These are phyloP conservation scores for Gambusia yucatana DNA, from an alignment of 2,797 vertebrate genomes.

Conservation along the genomic window DNA sequence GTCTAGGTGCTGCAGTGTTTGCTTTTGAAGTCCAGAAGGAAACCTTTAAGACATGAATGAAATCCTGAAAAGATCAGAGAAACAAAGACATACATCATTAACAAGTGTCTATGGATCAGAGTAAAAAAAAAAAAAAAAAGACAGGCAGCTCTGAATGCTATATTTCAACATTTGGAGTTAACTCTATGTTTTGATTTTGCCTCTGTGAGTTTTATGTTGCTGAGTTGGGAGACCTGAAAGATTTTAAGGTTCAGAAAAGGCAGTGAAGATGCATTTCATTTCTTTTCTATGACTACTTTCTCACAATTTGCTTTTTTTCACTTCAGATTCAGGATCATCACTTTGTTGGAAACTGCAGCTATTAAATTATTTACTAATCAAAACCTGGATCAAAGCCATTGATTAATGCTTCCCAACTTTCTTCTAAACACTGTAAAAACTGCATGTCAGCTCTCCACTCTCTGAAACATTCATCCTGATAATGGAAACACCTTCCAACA, in stretches of 20 bases:
- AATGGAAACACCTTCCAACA: not conserved
- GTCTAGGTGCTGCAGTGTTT: slow-evolving; percentile 1
- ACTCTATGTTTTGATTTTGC: not conserved
- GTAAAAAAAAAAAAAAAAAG: not conserved
- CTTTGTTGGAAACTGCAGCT: not conserved
- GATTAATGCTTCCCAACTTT: not conserved
- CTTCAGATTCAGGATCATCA: not conserved
- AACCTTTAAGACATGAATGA: slow-evolving; percentile 8
- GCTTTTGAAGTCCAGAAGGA: slow-evolving; percentile 11
- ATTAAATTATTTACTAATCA: not conserved
- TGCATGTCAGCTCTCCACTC: not conserved
- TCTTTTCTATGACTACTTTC: not conserved
- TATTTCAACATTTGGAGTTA: not conserved
- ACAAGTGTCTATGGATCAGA: not conserved
- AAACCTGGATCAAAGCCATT: not conserved
- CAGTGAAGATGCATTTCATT: not conserved
- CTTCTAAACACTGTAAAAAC: not conserved
- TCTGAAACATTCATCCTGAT: not conserved
- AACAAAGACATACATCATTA: slow-evolving; percentile 20
- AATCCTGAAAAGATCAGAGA: slow-evolving; percentile 48
- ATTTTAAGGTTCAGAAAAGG: not conserved
- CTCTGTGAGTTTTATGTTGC: not conserved
- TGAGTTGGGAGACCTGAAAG: not conserved
- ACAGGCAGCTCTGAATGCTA: not conserved
- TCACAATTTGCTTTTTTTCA: not conserved